Evolutionary conservation across 1,140 invertebrate species (phyloP).

Genomic region (Micrasema longulum): DNA sequence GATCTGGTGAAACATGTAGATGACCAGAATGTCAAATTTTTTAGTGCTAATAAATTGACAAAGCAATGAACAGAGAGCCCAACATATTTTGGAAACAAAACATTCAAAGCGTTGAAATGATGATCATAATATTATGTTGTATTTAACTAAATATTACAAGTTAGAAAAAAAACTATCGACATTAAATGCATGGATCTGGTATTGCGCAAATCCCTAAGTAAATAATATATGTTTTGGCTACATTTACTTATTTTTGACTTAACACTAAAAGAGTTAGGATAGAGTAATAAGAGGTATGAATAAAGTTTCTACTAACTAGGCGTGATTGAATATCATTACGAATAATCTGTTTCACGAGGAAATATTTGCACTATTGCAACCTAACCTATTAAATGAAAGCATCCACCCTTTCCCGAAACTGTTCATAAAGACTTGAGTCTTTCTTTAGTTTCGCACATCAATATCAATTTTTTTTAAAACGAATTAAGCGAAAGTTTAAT

Average conservation of each 20-base stretch:
- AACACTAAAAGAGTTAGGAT: constrained; percentile 1
- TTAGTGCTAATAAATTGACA: no score
- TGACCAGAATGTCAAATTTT: no score
- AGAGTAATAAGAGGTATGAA: constrained; percentile 17
- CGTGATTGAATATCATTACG: constrained; percentile 4
- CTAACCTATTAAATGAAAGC: no score
- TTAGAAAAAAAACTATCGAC: constrained; percentile 19
- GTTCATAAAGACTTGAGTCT: no score
- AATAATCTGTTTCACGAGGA: constrained; percentile 1
- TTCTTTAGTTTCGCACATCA: no score
- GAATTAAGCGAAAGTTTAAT: no score
- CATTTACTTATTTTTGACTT: constrained; percentile 28
- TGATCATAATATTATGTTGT: no score
- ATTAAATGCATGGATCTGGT: constrained; percentile 46
- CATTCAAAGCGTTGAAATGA: no score
- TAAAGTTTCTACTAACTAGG: not conserved
- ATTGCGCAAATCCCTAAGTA: constrained; percentile 43
- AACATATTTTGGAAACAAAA: not conserved
- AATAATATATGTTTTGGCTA: constrained; percentile 38
- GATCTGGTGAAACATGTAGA: not conserved
- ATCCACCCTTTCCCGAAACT: no score
- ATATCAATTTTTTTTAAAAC: no score
- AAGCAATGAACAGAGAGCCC: constrained; percentile 16
- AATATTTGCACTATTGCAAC: no score
- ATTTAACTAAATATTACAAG: no score